Evolutionary conservation across 2,797 vertebrate genomes (phyloP), one percentile per base, ranked within the genome.

Genomic region (Xenops minutus): DNA sequence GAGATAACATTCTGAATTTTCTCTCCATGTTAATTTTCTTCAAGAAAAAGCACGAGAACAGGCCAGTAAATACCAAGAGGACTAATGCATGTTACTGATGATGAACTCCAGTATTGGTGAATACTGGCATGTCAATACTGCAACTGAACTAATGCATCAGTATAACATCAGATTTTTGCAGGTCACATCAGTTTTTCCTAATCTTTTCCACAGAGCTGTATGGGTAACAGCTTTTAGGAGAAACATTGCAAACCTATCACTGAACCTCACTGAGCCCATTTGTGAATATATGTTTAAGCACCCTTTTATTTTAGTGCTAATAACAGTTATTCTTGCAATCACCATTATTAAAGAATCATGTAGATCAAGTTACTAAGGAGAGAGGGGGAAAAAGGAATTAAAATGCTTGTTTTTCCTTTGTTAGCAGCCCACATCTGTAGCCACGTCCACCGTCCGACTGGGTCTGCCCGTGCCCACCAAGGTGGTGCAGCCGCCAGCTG

Each of bases 401-500:
- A 93, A 64, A 21, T 4, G 6, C 10, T 76, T 4, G 0, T 75
- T 79, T 95, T 89, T 56, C 19, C 19, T 85, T 59, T 49, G 0
- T 9, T 54, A 96, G 94, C 96, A 96, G 23, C 91, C 96, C 2
- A 8, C 96, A 2, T 90, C 95, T 3, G 87, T 96, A 75, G 95
- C 68, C 37, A 30, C 95, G 9, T 79, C 96, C n/a, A 41, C 95
- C 7, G 94, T 97, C 5, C 91, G 95, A 62, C 76, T 97, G 21
- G 95, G 96, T 13, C 95, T 97, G 17, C 96, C 95, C 0, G 82
- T 96, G 82, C 94, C 79, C 30, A 94, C 93, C 91, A 96, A 94
- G 78, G 96, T 96, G 84, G 96, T 93, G 43, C 94, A 88, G 0
- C 64, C 88, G 1, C 43, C 94, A 1, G 71, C 79, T 0, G 62